Conservation (phyloP, 2,113 vertebrate species). For the Cynopterus brachyotis region DNA sequence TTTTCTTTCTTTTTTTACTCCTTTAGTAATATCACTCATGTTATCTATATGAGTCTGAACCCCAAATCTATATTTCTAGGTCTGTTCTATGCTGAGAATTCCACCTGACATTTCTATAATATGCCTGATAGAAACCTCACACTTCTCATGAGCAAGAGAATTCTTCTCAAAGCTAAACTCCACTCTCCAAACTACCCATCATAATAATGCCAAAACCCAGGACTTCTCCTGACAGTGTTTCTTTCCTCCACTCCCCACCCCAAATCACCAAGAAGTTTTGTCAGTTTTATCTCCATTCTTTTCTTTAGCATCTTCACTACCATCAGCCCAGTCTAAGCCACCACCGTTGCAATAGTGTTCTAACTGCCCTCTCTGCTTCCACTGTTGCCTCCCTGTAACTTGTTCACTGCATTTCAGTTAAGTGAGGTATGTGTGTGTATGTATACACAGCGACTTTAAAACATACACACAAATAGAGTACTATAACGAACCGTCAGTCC, state of each 20-base stretch:
- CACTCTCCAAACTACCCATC: not conserved
- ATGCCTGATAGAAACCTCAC: not conserved
- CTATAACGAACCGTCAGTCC: not conserved
- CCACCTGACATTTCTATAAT: not conserved
- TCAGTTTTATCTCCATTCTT: not conserved
- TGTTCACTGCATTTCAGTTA: not conserved
- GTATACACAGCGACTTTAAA: not conserved
- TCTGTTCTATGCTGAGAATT: not conserved
- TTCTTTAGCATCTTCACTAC: not conserved
- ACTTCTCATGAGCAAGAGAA: not conserved
- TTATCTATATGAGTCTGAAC: not conserved
- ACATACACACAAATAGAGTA: not conserved
- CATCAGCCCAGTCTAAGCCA: not conserved
- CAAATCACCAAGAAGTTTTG: not conserved
- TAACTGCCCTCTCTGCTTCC: not conserved
- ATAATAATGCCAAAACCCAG: not conserved
- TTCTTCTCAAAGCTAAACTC: not conserved
- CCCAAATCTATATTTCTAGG: not conserved
- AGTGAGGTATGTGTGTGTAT: not conserved
- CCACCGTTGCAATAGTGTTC: not conserved
- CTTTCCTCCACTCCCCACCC: not conserved
- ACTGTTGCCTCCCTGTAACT: not conserved
- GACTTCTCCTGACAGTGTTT: not conserved
- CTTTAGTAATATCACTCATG: not conserved
- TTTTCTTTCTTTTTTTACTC: not conserved